Evolutionary conservation across 1,140 invertebrate genomes (phyloP).

Genomic region (Drosophila ohnishii): DNA sequence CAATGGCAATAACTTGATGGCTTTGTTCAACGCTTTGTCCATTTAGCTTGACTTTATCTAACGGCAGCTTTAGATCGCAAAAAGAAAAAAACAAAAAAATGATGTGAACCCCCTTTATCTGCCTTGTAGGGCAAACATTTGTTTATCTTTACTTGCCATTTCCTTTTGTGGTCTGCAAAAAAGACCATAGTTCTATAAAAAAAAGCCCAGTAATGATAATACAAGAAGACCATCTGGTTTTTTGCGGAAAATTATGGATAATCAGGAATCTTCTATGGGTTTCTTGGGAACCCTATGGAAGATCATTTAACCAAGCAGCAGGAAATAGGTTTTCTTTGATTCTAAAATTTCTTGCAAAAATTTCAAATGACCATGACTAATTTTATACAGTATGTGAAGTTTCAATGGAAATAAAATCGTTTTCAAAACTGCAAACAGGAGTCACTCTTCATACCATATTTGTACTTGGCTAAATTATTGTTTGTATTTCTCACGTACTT

Average conservation of each 20-base stretch:
- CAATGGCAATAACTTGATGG: constrained; percentile 14
- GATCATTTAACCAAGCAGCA: constrained; percentile 1
- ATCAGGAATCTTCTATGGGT: constrained; percentile 15
- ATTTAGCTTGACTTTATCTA: constrained; percentile 33
- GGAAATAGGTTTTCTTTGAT: constrained; percentile 2
- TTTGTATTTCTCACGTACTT: constrained; percentile 20
- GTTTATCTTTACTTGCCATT: constrained; percentile 61
- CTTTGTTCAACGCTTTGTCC: constrained; percentile 18
- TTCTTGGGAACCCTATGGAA: constrained; percentile 10
- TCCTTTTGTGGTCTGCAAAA: constrained; percentile 67
- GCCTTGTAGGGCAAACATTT: constrained; percentile 48
- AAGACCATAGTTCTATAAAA: constrained; percentile 13
- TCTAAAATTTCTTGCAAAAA: background rate
- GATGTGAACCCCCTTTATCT: constrained; percentile 48
- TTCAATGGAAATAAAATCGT: constrained; percentile 1
- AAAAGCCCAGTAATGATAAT: constrained; percentile 37
- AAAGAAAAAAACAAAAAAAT: constrained; percentile 18
- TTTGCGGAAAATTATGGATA: constrained; percentile 37
- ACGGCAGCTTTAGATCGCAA: constrained; percentile 20
- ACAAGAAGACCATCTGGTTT: constrained; percentile 41
- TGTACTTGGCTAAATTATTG: background rate
- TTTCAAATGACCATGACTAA: background rate
- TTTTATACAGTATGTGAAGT: background rate
- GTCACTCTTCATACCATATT: background rate
- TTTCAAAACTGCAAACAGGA: background rate